phyloP scores from a whole-genome alignment of 2,888 invertebrate genomes.

The Pristionchus japonicus region DNA sequence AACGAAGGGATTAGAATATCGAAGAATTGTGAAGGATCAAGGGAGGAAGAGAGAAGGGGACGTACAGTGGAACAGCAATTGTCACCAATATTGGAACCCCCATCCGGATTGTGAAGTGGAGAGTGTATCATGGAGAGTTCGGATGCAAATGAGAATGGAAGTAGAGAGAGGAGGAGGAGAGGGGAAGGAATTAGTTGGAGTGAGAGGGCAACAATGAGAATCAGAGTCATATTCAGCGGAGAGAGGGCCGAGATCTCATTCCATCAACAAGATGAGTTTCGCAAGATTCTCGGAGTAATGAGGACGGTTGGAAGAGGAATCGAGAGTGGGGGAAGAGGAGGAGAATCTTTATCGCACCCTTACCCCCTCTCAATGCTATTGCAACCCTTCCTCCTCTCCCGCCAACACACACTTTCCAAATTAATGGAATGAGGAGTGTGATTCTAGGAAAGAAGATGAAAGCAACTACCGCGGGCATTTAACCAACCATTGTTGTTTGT shows the following conservation, averaged over 20 bases:
- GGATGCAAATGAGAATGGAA: slow-evolving; percentile 38
- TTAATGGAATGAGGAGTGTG: background rate
- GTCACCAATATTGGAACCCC: slow-evolving; percentile 16
- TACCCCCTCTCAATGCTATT: background rate
- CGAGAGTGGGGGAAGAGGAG: background rate
- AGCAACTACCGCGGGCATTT: background rate
- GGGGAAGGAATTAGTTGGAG: slow-evolving; percentile 22
- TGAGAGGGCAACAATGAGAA: slow-evolving; percentile 13
- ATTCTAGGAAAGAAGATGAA: background rate
- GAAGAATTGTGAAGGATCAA: too few species aligned
- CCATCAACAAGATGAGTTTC: slow-evolving; percentile 20
- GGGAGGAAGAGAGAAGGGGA: background rate
- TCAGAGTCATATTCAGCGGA: slow-evolving; percentile 28
- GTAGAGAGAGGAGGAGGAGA: background rate
- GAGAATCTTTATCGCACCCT: background rate
- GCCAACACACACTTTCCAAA: background rate
- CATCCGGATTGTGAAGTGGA: background rate
- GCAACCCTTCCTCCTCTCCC: background rate
- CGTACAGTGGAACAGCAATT: background rate
- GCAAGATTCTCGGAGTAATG: background rate
- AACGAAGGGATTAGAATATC: too few species aligned
- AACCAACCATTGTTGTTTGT: background rate
- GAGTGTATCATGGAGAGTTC: background rate
- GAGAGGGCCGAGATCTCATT: background rate
- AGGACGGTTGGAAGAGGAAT: background rate